Evolutionary conservation across 2,888 invertebrate genomes (phyloP).

Genomic region (Meandrusa payeni): DNA sequence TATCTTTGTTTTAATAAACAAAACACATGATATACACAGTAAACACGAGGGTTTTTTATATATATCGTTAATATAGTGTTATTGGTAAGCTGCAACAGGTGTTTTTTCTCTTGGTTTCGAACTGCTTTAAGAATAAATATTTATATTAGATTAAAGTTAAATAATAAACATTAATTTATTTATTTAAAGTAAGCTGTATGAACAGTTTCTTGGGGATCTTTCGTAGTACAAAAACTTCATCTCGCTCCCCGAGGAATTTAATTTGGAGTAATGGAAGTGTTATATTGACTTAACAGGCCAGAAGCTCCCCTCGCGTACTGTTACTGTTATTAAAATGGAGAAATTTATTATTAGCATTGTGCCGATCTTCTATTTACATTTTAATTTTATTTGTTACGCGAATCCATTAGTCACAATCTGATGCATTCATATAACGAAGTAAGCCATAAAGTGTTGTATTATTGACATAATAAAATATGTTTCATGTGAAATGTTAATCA

Average conservation of each 20-base stretch:
- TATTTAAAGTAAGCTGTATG: constrained; percentile 38
- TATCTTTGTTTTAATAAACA: no score
- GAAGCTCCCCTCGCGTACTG: constrained; percentile 71
- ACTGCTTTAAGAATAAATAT: no score
- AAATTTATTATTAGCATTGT: constrained; percentile 80
- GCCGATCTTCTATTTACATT: constrained; percentile 77
- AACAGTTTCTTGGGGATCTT: constrained; percentile 58
- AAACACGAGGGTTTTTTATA: no score
- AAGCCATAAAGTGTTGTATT: constrained; percentile 38
- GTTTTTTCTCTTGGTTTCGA: no score
- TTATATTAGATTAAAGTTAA: no score
- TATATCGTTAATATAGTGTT: no score
- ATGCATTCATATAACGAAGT: constrained; percentile 66
- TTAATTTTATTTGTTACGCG: constrained; percentile 80
- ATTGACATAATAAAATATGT: constrained; percentile 33
- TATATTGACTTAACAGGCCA: constrained; percentile 81
- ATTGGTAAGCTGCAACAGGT: no score
- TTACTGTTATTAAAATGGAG: constrained; percentile 81
- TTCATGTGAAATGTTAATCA: constrained; percentile 43
- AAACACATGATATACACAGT: no score
- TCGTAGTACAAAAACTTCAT: constrained; percentile 76
- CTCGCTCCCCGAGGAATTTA: constrained; percentile 78
- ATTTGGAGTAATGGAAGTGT: constrained; percentile 81
- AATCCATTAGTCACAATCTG: constrained; percentile 75
- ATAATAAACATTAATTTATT: no score